Percentiles rank a stretch among this genome's conserved stretches.
These are phyloP conservation scores for Melipona bicolor DNA, from an alignment of 2,888 invertebrate genomes.

Conservation along the genomic window DNA sequence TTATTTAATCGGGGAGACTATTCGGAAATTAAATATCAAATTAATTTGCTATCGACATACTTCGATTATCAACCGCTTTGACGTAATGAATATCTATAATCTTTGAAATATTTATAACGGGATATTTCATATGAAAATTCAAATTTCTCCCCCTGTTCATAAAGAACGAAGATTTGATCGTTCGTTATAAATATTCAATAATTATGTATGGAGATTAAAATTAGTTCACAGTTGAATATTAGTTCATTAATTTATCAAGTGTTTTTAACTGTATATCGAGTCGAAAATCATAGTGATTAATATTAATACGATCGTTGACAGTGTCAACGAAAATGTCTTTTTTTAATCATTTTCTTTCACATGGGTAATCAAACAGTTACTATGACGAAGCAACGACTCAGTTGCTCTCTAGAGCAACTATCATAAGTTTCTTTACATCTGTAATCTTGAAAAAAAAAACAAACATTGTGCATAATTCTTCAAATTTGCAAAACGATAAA, in stretches of 20 bases:
- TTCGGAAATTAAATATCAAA: neutral
- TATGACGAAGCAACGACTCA: too few relatives aligned
- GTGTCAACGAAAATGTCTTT: too few relatives aligned
- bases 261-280: neutral
- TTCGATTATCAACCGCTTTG: neutral
- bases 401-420: too few relatives aligned
- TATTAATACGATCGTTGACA: too few relatives aligned
- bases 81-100: neutral
- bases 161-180: neutral
- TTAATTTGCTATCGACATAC: neutral
- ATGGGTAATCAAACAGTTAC: too few relatives aligned
- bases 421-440: too few relatives aligned
- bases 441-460: too few relatives aligned
- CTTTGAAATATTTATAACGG: neutral
- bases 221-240: neutral
- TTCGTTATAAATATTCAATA: slow-evolving; percentile 6
- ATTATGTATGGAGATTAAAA: slow-evolving; percentile 2
- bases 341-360: too few relatives aligned
- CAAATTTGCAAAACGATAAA: too few relatives aligned
- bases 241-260: neutral
- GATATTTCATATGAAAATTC: slow-evolving; percentile 2
- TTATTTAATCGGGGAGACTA: neutral
- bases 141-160: neutral
- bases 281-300: neutral
- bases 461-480: too few relatives aligned